Conservation (phyloP, 2,113 vertebrate genomes). For the Lathamus discolor region DNA sequence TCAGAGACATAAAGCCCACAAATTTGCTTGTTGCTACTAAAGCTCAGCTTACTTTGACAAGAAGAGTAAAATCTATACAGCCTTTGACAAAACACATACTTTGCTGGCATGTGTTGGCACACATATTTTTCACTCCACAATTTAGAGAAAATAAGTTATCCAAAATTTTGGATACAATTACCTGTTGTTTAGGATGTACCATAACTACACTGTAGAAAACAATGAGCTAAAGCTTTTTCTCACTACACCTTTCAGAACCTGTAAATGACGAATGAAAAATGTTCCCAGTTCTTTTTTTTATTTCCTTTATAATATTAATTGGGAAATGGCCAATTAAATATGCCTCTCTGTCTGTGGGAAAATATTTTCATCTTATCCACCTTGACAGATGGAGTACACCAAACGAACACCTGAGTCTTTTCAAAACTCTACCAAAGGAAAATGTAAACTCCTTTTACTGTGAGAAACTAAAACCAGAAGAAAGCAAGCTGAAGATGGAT, state of each 20-base stretch:
- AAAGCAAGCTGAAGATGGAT: background rate
- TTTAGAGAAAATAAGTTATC: background rate
- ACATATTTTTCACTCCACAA: background rate
- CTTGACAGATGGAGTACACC: background rate
- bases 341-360: background rate
- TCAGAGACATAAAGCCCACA: background rate
- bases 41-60: background rate
- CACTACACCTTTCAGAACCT: background rate
- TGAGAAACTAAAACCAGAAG: background rate
- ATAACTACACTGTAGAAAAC: background rate
- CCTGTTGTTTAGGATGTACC: background rate
- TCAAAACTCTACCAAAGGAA: background rate
- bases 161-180: background rate
- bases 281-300: background rate
- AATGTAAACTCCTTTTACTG: background rate
- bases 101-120: background rate
- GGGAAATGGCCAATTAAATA: background rate
- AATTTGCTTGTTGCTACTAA: background rate
- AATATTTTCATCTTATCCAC: background rate
- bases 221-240: background rate
- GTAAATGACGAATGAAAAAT: background rate
- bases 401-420: background rate
- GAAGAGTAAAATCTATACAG: background rate
- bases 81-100: background rate
- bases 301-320: background rate